phyloP scores from a whole-genome alignment of 2,797 vertebrate genomes.

The Psittacula echo region DNA sequence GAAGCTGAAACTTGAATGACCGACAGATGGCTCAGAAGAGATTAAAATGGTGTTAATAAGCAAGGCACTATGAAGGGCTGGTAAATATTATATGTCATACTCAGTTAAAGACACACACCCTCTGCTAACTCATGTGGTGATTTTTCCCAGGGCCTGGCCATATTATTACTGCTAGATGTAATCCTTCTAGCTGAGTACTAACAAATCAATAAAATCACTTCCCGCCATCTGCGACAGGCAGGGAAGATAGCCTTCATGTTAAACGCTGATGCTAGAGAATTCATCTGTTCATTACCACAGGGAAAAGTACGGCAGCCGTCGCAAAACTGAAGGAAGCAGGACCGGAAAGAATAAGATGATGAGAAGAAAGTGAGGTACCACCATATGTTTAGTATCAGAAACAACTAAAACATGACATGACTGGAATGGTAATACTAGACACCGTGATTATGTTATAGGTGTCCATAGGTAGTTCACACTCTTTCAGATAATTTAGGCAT shows the following conservation, averaged over 20 bases:
- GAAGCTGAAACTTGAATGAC: constrained; percentile 53
- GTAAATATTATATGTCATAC: constrained; percentile 23
- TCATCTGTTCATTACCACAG: background rate
- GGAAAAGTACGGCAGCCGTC: background rate
- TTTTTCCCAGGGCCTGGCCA: background rate
- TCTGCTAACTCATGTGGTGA: background rate
- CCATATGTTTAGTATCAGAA: background rate
- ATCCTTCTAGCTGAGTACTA: constrained; percentile 41
- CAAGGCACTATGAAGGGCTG: constrained; percentile 15
- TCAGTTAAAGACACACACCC: constrained; percentile 26
- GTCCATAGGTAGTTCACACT: background rate
- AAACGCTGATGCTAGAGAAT: background rate
- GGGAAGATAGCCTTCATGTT: background rate
- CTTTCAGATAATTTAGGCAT: background rate
- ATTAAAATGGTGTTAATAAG: constrained; percentile 61
- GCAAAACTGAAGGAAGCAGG: background rate
- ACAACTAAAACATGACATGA: background rate
- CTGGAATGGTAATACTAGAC: background rate
- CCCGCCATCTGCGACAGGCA: background rate
- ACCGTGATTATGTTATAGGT: background rate
- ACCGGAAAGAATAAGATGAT: background rate
- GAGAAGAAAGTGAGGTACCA: background rate
- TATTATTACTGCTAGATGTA: constrained; percentile 9
- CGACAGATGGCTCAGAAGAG: constrained; percentile 54
- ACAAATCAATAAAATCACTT: constrained; percentile 38